Percentiles rank a stretch among this genome's conserved stretches.
These are phyloP conservation scores for Hylomyscus alleni DNA, from an alignment of 2,797 vertebrate genomes.

Conservation along the genomic window DNA sequence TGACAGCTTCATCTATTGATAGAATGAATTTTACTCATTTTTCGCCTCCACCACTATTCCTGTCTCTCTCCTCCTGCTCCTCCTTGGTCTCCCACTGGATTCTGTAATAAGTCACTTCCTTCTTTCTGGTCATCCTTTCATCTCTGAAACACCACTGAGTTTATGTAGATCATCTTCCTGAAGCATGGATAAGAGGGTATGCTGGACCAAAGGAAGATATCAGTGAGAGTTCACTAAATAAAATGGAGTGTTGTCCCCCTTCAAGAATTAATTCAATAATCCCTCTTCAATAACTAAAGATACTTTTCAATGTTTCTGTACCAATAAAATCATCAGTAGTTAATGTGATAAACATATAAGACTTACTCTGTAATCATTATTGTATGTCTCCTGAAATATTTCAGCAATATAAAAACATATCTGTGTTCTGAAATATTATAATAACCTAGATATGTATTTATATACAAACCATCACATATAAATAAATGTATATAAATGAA, in stretches of 20 bases:
- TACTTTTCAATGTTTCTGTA: neutral
- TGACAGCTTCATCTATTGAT: neutral
- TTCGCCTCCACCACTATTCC: neutral
- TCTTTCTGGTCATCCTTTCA: neutral
- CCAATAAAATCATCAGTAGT: neutral
- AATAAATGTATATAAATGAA: neutral
- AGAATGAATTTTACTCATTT: neutral
- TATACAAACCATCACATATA: neutral
- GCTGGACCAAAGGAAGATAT: neutral
- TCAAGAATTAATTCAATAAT: neutral
- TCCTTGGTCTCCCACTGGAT: neutral
- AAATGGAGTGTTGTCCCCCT: neutral
- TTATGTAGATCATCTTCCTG: neutral
- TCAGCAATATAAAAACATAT: no score
- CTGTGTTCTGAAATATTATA: neutral
- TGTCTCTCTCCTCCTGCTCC: no score
- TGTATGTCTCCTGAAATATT: no score
- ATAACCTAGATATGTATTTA: neutral
- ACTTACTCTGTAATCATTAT: neutral
- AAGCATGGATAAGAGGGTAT: no score
- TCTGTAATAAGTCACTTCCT: neutral
- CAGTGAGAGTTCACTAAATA: neutral
- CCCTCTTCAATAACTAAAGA: neutral
- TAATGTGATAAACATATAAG: neutral
- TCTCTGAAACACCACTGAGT: neutral